These are phyloP conservation scores for Auanema freiburgensis DNA, from an alignment of 2,888 invertebrate genomes.

Conservation along the genomic window DNA sequence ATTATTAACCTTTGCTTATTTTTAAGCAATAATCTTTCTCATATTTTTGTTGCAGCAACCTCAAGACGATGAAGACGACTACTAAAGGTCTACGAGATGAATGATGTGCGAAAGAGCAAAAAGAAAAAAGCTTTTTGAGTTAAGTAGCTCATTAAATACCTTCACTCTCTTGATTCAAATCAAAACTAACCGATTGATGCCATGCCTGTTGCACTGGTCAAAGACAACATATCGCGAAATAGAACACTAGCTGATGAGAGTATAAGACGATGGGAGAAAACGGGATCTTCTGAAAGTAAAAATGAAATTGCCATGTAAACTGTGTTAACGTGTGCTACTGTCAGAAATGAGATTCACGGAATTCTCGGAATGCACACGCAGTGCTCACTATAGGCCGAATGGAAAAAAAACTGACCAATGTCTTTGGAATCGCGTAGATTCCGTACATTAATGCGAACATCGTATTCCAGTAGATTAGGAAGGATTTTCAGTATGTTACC, in stretches of 20 bases:
- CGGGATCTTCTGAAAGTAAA: slow-evolving; percentile 36
- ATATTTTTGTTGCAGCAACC: no score
- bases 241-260: slow-evolving; percentile 40
- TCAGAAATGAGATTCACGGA: not conserved
- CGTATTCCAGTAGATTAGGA: slow-evolving; percentile 12
- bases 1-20: no score
- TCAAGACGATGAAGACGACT: no score
- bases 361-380: not conserved
- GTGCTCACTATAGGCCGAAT: not conserved
- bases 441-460: slow-evolving; percentile 21
- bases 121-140: no score
- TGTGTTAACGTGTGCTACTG: not conserved
- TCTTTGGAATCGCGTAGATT: slow-evolving; percentile 19
- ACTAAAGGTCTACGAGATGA: no score
- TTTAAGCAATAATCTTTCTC: no score
- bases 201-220: slow-evolving; percentile 6
- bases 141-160: no score
- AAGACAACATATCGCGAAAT: slow-evolving; percentile 33
- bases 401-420: slow-evolving; percentile 4
- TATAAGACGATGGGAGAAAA: slow-evolving; percentile 45
- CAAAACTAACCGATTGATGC: slow-evolving; percentile 19
- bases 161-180: no score
- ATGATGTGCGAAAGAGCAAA: no score
- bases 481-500: no score
- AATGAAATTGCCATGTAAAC: slow-evolving; percentile 5